A percentile compares a stretch with the other conserved stretches of the same genome.
phyloP scores from a whole-genome alignment of 2,888 invertebrate species.

The Anodontia alba region DNA sequence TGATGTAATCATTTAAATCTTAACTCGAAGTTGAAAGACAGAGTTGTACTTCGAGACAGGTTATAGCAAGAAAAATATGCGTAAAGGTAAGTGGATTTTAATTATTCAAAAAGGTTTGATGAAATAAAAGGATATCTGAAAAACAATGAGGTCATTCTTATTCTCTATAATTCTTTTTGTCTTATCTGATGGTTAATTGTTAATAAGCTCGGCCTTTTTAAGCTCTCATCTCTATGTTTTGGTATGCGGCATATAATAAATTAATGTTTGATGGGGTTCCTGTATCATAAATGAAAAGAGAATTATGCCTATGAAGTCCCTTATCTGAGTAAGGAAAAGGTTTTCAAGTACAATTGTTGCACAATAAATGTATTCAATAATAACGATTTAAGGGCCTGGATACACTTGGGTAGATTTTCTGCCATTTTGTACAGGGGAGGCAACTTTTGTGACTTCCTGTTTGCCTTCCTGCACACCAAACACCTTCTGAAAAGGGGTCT shows the following conservation, averaged over 20 bases:
- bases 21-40: background rate
- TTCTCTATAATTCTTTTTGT: background rate
- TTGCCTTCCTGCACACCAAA: too few relatives aligned
- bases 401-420: too few relatives aligned
- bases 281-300: background rate
- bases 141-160: constrained; percentile 13
- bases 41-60: background rate
- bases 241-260: background rate
- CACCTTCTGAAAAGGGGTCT: too few relatives aligned
- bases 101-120: background rate
- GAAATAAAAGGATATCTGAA: background rate
- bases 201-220: background rate
- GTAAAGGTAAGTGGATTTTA: constrained; percentile 3
- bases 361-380: background rate
- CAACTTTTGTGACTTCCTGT: too few relatives aligned
- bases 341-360: background rate
- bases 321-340: background rate
- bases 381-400: too few relatives aligned
- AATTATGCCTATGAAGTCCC: background rate
- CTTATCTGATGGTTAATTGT: constrained; percentile 7
- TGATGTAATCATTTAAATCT: constrained; percentile 2
- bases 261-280: background rate
- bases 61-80: background rate
- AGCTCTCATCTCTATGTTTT: background rate
- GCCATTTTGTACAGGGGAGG: too few relatives aligned